A percentile compares a stretch with the other conserved stretches of the same genome.
These are phyloP conservation scores for Lycopodina hypogea DNA, from an alignment of 37 sponge, comb jelly and placozoan genomes.

Conservation along the genomic window DNA sequence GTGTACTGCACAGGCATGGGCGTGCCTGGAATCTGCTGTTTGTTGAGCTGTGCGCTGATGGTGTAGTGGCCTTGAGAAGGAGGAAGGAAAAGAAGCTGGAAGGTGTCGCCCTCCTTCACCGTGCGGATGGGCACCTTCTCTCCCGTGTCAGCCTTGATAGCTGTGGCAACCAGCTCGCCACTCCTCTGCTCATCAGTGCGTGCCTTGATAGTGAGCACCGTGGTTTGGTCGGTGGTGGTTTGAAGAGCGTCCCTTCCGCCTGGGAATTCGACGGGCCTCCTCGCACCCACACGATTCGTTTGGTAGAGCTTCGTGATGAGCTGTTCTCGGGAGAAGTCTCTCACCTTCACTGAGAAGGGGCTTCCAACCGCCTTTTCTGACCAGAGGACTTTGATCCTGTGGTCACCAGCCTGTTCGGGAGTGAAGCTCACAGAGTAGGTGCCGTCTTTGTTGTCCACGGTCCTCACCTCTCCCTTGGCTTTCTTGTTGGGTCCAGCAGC, in stretches of 20 bases:
- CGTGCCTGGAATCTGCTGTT: constrained; percentile 32
- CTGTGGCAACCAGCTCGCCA: constrained; percentile 3
- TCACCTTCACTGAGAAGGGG: constrained; percentile 48
- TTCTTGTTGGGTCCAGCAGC: constrained; percentile 1
- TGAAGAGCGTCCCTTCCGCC: background rate
- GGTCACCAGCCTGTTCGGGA: constrained; percentile 4
- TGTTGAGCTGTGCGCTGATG: constrained; percentile 26
- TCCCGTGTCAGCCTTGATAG: background rate
- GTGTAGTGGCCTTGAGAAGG: constrained; percentile 24
- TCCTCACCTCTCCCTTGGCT: constrained; percentile 2
- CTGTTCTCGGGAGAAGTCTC: constrained; percentile 14
- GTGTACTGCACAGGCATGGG: constrained; percentile 46
- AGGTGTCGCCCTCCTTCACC: constrained; percentile 11
- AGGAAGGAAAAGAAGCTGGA: constrained; percentile 47
- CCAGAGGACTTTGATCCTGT: constrained; percentile 36
- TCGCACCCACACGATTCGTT: background rate
- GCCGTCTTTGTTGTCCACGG: constrained; percentile 34
- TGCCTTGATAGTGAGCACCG: constrained; percentile 5
- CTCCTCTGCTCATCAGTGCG: constrained; percentile 12
- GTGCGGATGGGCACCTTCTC: background rate
- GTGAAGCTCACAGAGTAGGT: constrained; percentile 22
- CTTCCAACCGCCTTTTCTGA: constrained; percentile 57
- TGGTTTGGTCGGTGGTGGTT: constrained; percentile 1
- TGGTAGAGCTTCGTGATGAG: constrained; percentile 18
- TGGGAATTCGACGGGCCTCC: background rate